A percentile compares a stretch with the other conserved stretches of the same genome.
Evolutionary conservation across 2,113 vertebrate species (phyloP).

Genomic region (Cyprinus carpio): DNA sequence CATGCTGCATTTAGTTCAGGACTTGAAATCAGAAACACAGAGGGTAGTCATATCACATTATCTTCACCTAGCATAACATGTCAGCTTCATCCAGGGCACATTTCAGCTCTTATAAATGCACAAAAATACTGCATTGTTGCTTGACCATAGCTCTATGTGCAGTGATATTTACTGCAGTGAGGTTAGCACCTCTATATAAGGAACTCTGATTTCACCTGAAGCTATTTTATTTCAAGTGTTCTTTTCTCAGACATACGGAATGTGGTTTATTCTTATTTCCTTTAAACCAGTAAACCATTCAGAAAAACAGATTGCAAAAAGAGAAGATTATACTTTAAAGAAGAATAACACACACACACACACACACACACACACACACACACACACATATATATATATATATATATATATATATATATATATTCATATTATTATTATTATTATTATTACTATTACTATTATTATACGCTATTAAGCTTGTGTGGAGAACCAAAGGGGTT

Average conservation of each 20-base stretch:
- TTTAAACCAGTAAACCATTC: background rate
- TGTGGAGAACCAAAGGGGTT: background rate
- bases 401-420: background rate
- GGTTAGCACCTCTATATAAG: background rate
- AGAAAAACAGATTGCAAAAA: background rate
- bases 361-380: too few species aligned
- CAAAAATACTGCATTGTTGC: background rate
- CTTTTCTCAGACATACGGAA: background rate
- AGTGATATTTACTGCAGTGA: background rate
- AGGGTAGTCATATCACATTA: slow-evolving; percentile 40
- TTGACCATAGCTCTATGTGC: background rate
- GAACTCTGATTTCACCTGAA: background rate
- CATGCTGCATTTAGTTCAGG: slow-evolving; percentile 17
- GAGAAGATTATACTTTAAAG: too few species aligned
- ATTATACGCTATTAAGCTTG: background rate
- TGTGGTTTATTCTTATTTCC: background rate
- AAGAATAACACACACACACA: too few species aligned
- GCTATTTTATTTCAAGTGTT: slow-evolving; percentile 8
- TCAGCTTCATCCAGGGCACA: background rate
- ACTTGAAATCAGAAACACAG: slow-evolving; percentile 44
- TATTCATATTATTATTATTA: too few species aligned
- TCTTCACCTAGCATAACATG: slow-evolving; percentile 23
- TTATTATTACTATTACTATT: background rate
- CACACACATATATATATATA: too few species aligned
- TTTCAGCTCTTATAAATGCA: slow-evolving; percentile 2